Conservation (phyloP, 2,888 invertebrate species). For the Branchellion lobata region DNA sequence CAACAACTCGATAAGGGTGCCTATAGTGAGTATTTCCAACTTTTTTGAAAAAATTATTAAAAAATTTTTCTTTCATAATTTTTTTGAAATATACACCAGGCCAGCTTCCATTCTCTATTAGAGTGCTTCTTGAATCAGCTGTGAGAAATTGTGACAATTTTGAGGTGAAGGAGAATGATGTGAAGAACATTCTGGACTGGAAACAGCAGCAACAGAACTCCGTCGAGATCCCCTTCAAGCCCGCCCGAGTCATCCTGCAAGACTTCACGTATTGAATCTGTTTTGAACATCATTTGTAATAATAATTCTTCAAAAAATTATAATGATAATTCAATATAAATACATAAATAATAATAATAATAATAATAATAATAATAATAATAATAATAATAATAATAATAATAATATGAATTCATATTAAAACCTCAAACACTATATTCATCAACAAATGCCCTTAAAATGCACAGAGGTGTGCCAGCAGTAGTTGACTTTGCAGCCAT, state of each 20-base stretch:
- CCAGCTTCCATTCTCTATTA: constrained; percentile 81
- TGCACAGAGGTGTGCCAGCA: constrained; percentile 90
- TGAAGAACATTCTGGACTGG: constrained; percentile 85
- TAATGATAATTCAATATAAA: neutral
- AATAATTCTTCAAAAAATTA: neutral
- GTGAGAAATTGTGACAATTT: constrained; percentile 94
- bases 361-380: neutral
- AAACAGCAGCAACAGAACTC: constrained; percentile 72
- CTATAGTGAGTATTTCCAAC: constrained; percentile 84
- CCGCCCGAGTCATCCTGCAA: constrained; percentile 90
- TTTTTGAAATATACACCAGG: no score
- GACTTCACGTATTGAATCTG: constrained; percentile 68
- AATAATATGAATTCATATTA: no score
- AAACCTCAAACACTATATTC: no score
- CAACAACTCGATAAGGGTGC: constrained; percentile 71
- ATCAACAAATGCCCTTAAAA: no score
- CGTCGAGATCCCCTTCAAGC: constrained; percentile 92
- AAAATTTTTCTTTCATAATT: constrained; percentile 14
- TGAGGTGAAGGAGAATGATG: constrained; percentile 76
- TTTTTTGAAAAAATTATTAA: neutral
- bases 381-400: neutral
- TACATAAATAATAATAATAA: neutral
- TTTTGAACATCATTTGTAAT: neutral
- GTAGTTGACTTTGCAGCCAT: constrained; percentile 98
- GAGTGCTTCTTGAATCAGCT: constrained; percentile 89